Percentiles rank a stretch among this genome's conserved stretches.
These are phyloP conservation scores for Aplysina aerophoba DNA, from an alignment of 37 sponge, comb jelly and placozoan species.

Conservation along the genomic window DNA sequence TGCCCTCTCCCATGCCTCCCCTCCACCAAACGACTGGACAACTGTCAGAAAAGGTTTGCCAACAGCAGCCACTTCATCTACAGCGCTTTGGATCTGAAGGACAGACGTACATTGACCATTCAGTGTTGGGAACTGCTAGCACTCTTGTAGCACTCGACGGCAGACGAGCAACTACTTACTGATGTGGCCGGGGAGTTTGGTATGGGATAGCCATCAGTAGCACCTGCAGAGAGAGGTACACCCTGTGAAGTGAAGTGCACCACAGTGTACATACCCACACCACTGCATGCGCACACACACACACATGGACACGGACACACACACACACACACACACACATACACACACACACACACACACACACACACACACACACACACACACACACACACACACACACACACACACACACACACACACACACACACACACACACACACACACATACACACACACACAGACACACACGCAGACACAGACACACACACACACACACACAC, in stretches of 20 bases:
- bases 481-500: no score
- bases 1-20: constrained; percentile 22
- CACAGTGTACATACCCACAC: no score
- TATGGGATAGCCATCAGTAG: constrained; percentile 38
- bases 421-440: no score
- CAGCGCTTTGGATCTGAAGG: constrained; percentile 1
- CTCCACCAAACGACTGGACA: constrained; percentile 38
- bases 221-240: no score
- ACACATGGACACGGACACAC: no score
- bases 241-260: no score
- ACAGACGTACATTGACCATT: no score
- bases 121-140: not conserved
- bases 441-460: no score
- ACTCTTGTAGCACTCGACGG: not conserved
- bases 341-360: no score
- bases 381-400: not conserved
- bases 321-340: no score
- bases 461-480: no score
- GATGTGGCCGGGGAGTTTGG: constrained; percentile 34
- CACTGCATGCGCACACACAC: no score
- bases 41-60: constrained; percentile 34
- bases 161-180: constrained; percentile 3
- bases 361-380: not conserved
- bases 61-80: not conserved
- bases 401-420: not conserved